Conservation (phyloP, 2,113 vertebrate species). For the Promerops cafer region DNA sequence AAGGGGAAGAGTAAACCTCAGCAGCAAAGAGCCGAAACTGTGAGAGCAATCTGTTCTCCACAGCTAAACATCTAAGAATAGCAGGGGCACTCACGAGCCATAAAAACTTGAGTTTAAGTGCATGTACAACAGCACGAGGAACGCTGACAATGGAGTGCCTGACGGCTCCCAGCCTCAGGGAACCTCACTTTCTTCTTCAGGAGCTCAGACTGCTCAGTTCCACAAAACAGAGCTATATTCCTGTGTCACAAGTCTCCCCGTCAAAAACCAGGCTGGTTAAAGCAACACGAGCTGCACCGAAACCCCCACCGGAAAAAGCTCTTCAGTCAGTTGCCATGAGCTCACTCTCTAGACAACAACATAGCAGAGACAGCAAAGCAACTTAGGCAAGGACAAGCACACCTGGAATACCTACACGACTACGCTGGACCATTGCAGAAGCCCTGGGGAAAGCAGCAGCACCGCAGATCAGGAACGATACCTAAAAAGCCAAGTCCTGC, state of each 20-base stretch:
- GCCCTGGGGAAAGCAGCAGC: neutral
- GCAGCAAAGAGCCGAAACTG: neutral
- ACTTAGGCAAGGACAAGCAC: neutral
- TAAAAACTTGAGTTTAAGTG: neutral
- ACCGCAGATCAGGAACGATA: neutral
- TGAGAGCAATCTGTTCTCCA: neutral
- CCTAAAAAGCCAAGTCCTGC: neutral
- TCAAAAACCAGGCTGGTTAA: neutral
- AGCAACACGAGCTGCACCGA: neutral
- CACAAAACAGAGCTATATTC: neutral
- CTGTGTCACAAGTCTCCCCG: neutral
- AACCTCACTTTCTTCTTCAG: neutral
- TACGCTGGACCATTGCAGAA: neutral
- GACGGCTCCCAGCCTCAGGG: neutral
- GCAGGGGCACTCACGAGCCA: neutral
- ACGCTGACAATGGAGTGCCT: rapidly evolving
- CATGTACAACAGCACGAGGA: rapidly evolving
- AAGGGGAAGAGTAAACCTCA: neutral
- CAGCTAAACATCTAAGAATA: neutral
- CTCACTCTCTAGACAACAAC: neutral
- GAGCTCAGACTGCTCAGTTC: neutral
- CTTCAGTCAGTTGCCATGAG: rapidly evolving
- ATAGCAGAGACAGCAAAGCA: neutral
- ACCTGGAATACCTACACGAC: neutral
- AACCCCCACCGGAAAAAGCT: neutral